Evolutionary conservation across 2,113 vertebrate genomes (phyloP), one percentile per base, ranked within the genome.

Genomic region (Dasypus novemcinctus): DNA sequence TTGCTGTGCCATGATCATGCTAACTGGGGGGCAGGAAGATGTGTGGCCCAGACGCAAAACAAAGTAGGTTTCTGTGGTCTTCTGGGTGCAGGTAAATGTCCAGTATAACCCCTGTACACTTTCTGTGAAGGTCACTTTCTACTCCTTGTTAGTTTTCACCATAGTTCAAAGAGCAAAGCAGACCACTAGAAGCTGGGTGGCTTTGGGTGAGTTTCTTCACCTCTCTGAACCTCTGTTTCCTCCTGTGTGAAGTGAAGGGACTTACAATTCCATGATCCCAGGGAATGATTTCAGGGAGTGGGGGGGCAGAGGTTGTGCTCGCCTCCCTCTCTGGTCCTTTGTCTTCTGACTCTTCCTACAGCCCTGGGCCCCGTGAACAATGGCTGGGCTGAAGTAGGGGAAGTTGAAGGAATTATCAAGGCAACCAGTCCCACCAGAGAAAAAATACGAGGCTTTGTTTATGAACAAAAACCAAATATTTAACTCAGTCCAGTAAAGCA

Each of bases 271-370:
- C 36, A 72, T 25, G 10, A 23, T 25, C 25, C 11, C 14, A 3
- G 43, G 41, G 21, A 74, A 43, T 71, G 80, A 12, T 3, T 43
- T 64, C 33, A 21, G 81, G 38, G 5, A 12, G 31, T 12, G 1
- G 23, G 23, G n/a, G 38, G 20, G 5, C 8, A 25, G 36, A 29
- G 0, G 5, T 61, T 5, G 17, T 1, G 1, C 29, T 23, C 7
- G 4, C 0, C 78, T 94, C 72, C 76, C 92, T 43, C 96, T 91
- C 96, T 95, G 95, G 78, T 95, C 11, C 75, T 87, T 63, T 86
- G 10, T 2, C 81, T 69, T 95, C 92, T 43, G 20, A 86, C 54
- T 27, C 83, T 89, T 96, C 94, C 61, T 14, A 13, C 41, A 18
- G 71, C 69, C n/a, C 38, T 0, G 5, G 11, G n/a, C 4, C 0